Evolutionary conservation across 1,140 invertebrate genomes (phyloP).

Genomic region (Ceratina calcarata): DNA sequence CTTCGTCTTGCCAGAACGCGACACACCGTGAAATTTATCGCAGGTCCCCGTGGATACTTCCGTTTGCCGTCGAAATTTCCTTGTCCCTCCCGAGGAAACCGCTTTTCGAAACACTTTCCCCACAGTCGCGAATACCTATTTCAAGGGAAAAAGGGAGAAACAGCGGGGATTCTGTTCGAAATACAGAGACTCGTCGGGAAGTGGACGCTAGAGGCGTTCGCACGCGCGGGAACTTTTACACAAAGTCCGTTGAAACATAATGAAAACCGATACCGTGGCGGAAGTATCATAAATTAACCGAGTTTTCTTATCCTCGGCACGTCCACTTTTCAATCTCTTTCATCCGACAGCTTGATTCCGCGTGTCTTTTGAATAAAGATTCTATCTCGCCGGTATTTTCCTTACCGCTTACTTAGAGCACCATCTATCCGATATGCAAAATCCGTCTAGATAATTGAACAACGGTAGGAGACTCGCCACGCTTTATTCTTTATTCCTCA

Average conservation of each 20-base stretch:
- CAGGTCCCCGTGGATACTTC: conserved; percentile 7
- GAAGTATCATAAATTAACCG: conserved; percentile 39
- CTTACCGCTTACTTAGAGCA: conserved; percentile 14
- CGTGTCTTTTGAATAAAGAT: conserved; percentile 40
- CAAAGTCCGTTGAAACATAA: conserved; percentile 14
- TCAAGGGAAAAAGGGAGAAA: background rate
- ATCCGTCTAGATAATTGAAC: conserved; percentile 22
- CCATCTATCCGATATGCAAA: conserved; percentile 10
- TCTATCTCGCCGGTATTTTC: conserved; percentile 27
- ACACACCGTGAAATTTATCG: conserved; percentile 33
- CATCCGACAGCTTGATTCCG: conserved; percentile 30
- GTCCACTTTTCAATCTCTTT: conserved; percentile 35
- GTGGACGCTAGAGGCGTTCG: background rate
- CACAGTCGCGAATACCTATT: background rate
- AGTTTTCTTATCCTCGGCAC: conserved; percentile 37
- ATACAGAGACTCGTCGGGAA: background rate
- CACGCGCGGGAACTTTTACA: conserved; percentile 6
- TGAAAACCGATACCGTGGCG: conserved; percentile 27
- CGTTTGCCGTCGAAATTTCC: conserved; percentile 33
- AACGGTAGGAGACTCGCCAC: background rate
- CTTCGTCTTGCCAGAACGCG: background rate
- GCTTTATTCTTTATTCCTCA: conserved; percentile 5
- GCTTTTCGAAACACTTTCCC: background rate
- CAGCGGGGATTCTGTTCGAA: background rate
- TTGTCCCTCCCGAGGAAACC: background rate